These are phyloP conservation scores for Malacosoma neustria DNA, from an alignment of 2,888 invertebrate genomes.

Conservation along the genomic window DNA sequence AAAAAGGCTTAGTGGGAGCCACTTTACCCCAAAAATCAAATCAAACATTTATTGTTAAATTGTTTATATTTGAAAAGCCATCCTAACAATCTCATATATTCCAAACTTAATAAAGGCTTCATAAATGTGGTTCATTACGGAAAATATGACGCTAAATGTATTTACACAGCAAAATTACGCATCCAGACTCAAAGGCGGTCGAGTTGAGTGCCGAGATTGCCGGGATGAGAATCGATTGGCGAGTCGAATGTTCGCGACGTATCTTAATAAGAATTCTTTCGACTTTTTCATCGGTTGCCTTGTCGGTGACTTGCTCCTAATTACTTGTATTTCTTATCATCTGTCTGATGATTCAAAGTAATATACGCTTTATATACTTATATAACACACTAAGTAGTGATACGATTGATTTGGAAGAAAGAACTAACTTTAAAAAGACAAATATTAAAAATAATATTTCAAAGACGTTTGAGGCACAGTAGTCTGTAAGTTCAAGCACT, in stretches of 20 bases:
- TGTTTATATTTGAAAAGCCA: too few relatives aligned
- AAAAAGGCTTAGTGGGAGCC: too few relatives aligned
- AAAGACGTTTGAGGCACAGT: too few relatives aligned
- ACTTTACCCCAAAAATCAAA: too few relatives aligned
- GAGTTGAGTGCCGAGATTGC: conserved; percentile 6
- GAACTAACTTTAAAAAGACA: too few relatives aligned
- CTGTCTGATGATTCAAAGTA: conserved; percentile 10
- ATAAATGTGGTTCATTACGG: background rate
- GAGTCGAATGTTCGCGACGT: conserved; percentile 21
- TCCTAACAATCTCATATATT: background rate
- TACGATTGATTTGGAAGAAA: too few relatives aligned
- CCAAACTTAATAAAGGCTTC: background rate
- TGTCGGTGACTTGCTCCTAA: conserved; percentile 20
- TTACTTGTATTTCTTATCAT: conserved; percentile 19
- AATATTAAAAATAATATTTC: too few relatives aligned
- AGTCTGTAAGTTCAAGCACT: too few relatives aligned
- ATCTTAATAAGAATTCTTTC: conserved; percentile 30
- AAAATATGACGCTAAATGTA: background rate
- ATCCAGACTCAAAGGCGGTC: conserved; percentile 3
- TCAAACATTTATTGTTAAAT: too few relatives aligned
- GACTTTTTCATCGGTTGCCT: conserved; percentile 26
- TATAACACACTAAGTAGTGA: too few relatives aligned
- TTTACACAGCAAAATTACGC: background rate
- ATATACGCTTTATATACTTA: too few relatives aligned
- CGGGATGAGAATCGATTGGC: conserved; percentile 15